Percentiles rank a stretch among this genome's conserved stretches.
phyloP scores from a whole-genome alignment of 2,113 vertebrate species.

The Elaphurus davidianus region DNA sequence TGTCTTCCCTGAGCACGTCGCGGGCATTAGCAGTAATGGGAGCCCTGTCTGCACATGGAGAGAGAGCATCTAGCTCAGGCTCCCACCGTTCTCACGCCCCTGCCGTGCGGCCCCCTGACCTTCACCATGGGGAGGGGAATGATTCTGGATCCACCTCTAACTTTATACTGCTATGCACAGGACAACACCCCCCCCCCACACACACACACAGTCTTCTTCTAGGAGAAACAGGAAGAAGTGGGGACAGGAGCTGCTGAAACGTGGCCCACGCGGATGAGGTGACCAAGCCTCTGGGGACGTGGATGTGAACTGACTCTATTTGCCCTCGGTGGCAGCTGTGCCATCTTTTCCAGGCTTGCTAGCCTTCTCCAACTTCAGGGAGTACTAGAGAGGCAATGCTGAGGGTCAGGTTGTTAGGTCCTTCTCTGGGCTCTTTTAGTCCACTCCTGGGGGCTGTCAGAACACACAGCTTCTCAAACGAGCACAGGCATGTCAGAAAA shows the following conservation, averaged over 20 bases:
- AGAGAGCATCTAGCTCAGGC: constrained; percentile 1
- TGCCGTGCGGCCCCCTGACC: neutral
- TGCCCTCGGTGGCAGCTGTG: accelerated
- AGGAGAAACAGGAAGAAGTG: neutral
- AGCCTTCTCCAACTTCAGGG: neutral
- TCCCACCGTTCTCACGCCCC: neutral
- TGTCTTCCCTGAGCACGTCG: constrained; percentile 59
- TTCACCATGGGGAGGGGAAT: constrained; percentile 5
- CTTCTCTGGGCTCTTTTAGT: neutral
- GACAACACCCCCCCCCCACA: too few species aligned
- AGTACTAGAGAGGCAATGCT: neutral
- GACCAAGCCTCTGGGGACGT: neutral
- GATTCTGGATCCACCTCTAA: neutral
- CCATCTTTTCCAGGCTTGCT: neutral
- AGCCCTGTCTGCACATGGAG: constrained; percentile 62
- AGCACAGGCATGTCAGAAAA: neutral
- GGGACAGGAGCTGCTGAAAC: neutral
- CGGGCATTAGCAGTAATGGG: constrained; percentile 70
- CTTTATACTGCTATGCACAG: neutral
- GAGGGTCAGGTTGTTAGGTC: neutral
- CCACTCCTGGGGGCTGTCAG: neutral
- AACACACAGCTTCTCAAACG: neutral
- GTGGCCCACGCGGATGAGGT: neutral
- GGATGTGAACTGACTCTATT: neutral
- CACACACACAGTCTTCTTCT: neutral